Conservation (phyloP, 1,140 invertebrate genomes). For the Panagrolaimus sp. region DNA sequence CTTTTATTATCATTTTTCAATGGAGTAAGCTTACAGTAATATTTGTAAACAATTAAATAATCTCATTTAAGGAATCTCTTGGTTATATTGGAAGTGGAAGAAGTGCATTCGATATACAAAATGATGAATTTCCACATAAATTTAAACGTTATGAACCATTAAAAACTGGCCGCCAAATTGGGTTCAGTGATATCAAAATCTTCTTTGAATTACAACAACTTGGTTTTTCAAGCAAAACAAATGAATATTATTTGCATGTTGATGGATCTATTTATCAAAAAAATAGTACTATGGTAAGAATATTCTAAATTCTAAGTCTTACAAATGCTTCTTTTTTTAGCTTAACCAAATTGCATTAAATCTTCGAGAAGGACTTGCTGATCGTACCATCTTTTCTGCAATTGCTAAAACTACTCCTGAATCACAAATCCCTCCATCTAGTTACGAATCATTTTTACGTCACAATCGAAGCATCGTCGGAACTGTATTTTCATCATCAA, state of each 20-base stretch:
- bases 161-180: not conserved
- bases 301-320: not conserved
- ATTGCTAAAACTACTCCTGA: not conserved
- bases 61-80: not conserved
- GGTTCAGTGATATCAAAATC: not conserved
- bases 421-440: not conserved
- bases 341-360: not conserved
- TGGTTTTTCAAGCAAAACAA: not conserved
- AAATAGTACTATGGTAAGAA: not conserved
- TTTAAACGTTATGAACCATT: not conserved
- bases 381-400: not conserved
- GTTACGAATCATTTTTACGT: not conserved
- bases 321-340: not conserved
- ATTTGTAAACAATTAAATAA: not conserved
- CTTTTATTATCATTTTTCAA: not conserved
- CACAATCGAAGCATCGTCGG: not conserved
- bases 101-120: not conserved
- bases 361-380: not conserved
- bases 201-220: slow-evolving; percentile 5
- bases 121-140: not conserved
- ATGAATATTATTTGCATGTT: slow-evolving; percentile 8
- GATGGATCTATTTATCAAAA: not conserved
- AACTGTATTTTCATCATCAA: not conserved
- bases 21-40: not conserved
- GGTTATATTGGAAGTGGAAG: not conserved